These are phyloP conservation scores for Rhinoderma darwinii DNA, from an alignment of 2,113 vertebrate species.

Conservation along the genomic window DNA sequence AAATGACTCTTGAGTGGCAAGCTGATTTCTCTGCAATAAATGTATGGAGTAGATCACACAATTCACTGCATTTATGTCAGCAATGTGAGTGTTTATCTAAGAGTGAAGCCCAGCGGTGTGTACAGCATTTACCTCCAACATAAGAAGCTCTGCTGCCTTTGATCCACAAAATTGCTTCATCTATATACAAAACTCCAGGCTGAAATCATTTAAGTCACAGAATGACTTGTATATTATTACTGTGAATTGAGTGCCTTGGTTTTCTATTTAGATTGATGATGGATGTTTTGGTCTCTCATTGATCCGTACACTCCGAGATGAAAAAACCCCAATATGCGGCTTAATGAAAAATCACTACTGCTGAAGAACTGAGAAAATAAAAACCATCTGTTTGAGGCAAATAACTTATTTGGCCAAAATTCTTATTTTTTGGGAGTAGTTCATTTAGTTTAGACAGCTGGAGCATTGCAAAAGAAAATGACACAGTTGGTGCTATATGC, in stretches of 20 bases:
- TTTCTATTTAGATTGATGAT: conserved; percentile 33
- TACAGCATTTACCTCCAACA: conserved; percentile 35
- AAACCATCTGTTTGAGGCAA: not conserved
- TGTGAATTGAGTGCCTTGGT: conserved; percentile 24
- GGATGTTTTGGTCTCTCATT: conserved; percentile 43
- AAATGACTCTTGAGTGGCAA: not conserved
- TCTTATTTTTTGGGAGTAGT: not conserved
- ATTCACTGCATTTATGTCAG: conserved; percentile 11
- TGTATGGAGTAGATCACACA: not conserved
- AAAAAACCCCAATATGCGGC: conserved; percentile 15
- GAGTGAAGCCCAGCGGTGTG: conserved; percentile 15
- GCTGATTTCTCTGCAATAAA: conserved; percentile 34
- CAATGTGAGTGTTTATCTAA: conserved; percentile 40
- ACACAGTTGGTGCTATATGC: not conserved
- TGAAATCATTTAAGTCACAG: conserved; percentile 43
- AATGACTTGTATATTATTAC: conserved; percentile 39
- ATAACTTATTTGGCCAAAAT: not conserved
- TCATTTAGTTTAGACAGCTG: not conserved
- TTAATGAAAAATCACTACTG: conserved; percentile 50
- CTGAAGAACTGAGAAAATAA: not conserved
- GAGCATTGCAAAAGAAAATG: not conserved
- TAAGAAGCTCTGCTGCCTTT: conserved; percentile 25
- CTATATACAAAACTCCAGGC: conserved; percentile 55
- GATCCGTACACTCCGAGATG: conserved; percentile 20
- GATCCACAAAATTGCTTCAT: conserved; percentile 57